Conservation (phyloP, 2,113 vertebrate genomes). For the Silurus meridionalis region DNA sequence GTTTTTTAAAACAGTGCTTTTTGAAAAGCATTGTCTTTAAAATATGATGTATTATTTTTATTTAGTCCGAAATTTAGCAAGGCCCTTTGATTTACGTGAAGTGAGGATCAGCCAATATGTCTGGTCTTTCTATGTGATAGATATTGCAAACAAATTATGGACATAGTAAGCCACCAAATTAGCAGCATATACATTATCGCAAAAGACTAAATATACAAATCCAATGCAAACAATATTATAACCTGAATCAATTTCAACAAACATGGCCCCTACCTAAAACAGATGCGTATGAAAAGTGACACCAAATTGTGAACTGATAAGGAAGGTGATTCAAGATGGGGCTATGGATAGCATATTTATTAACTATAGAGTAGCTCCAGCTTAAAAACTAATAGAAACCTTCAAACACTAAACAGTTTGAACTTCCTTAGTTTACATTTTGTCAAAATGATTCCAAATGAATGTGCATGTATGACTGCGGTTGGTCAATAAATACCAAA, state of each 20-base stretch:
- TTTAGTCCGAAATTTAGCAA: not conserved
- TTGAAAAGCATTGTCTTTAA: not conserved
- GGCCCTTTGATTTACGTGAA: not conserved
- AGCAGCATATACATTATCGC: not conserved
- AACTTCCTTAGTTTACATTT: not conserved
- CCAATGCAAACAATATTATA: not conserved
- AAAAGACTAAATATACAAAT: not conserved
- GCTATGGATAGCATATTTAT: not conserved
- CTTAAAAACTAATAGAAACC: not conserved
- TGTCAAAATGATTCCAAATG: conserved; percentile 11
- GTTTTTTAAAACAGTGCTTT: not conserved
- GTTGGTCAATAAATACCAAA: conserved; percentile 39
- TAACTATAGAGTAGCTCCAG: not conserved
- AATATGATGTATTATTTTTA: not conserved
- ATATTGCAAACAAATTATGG: not conserved
- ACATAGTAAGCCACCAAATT: not conserved
- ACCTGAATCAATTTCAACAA: not conserved
- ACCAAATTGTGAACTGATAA: not conserved
- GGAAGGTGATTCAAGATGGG: not conserved
- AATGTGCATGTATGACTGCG: conserved; percentile 63
- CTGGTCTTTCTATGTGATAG: not conserved
- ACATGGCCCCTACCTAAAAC: not conserved
- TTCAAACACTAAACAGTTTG: conserved; percentile 50
- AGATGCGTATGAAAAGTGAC: not conserved
- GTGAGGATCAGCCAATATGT: not conserved